These are phyloP conservation scores for Diceros bicornis DNA, from an alignment of 2,797 vertebrate species.

Conservation along the genomic window DNA sequence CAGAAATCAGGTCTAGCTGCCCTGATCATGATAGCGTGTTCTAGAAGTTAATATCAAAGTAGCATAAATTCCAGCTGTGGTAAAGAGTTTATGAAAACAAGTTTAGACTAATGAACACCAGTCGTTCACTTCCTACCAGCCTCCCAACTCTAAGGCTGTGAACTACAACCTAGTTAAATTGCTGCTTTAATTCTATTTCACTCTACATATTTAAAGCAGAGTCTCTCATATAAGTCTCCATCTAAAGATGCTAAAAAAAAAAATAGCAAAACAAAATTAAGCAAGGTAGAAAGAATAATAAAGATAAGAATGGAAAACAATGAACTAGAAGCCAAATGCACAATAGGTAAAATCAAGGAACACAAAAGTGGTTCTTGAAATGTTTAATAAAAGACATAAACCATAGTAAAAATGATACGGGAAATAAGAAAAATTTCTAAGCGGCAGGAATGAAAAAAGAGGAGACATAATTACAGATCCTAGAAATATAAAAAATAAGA, in stretches of 20 bases:
- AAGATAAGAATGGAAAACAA: background rate
- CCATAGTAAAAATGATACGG: background rate
- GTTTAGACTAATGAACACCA: background rate
- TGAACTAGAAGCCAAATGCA: background rate
- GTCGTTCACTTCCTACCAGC: background rate
- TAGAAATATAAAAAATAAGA: background rate
- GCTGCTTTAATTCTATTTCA: background rate
- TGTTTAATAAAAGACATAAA: background rate
- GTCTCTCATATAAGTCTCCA: background rate
- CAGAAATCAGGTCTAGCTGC: background rate
- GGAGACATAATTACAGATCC: background rate
- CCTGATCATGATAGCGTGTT: background rate
- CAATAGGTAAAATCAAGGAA: background rate
- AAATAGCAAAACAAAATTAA: background rate
- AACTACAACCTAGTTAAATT: background rate
- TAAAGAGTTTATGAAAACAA: background rate
- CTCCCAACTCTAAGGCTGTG: background rate
- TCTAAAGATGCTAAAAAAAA: background rate
- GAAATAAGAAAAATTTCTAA: background rate
- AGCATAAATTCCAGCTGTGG: background rate
- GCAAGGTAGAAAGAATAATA: background rate
- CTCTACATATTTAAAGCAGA: background rate
- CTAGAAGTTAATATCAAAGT: background rate
- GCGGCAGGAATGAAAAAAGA: background rate
- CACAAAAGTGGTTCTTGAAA: background rate